Conservation (phyloP, 1,140 invertebrate genomes). For the Neuroterus valhalla region DNA sequence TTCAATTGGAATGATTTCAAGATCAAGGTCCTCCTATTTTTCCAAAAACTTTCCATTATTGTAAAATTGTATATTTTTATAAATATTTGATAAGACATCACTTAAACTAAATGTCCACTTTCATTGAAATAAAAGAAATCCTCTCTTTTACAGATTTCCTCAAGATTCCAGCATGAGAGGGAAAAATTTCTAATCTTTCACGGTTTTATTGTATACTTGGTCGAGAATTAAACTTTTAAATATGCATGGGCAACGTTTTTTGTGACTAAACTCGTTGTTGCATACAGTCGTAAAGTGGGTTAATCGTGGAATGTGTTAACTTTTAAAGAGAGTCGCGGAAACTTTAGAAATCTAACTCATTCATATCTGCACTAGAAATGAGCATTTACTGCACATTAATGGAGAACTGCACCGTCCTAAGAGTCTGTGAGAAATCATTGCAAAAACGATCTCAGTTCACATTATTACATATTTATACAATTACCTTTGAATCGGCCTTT, state of each 20-base stretch:
- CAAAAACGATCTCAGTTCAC: slow-evolving; percentile 20
- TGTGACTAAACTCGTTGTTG: slow-evolving; percentile 9
- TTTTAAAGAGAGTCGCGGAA: slow-evolving; percentile 29
- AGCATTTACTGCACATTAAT: slow-evolving; percentile 30
- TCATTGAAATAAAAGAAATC: not conserved
- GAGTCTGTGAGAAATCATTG: slow-evolving; percentile 15
- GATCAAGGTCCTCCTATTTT: too few relatives aligned
- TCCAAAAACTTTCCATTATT: too few relatives aligned
- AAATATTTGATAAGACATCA: too few relatives aligned
- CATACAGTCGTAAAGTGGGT: slow-evolving; percentile 22
- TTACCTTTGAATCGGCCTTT: not conserved
- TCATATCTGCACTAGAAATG: slow-evolving; percentile 22
- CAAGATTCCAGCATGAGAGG: not conserved
- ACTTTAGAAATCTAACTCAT: slow-evolving; percentile 21
- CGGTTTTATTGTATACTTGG: not conserved
- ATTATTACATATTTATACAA: slow-evolving; percentile 2
- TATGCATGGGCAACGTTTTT: slow-evolving; percentile 6
- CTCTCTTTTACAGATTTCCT: not conserved
- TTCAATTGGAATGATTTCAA: too few relatives aligned
- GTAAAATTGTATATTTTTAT: too few relatives aligned
- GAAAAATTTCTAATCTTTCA: slow-evolving; percentile 11
- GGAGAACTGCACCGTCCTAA: not conserved
- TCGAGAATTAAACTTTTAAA: slow-evolving; percentile 1
- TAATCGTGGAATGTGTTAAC: slow-evolving; percentile 29
- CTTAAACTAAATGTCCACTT: not conserved